These are phyloP conservation scores for Anoura caudifer DNA, from an alignment of 2,113 vertebrate genomes.

Conservation along the genomic window DNA sequence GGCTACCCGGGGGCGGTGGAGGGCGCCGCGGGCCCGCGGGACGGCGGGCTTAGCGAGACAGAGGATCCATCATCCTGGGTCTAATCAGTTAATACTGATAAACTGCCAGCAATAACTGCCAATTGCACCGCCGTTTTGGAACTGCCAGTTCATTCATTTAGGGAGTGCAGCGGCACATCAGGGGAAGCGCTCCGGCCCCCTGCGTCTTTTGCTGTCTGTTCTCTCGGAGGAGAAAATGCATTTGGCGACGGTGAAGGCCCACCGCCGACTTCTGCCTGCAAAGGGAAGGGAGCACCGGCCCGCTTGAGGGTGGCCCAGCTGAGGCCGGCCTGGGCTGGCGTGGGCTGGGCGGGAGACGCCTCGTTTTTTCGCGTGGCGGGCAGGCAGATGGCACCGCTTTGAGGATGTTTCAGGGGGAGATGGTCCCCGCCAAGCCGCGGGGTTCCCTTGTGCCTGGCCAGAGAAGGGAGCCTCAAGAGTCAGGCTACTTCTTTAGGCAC, in stretches of 20 bases:
- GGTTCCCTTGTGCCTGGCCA: background rate
- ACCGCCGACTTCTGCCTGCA: accelerated
- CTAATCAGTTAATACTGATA: slow-evolving; percentile 87
- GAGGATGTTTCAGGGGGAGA: too few species aligned
- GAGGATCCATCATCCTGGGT: slow-evolving; percentile 81
- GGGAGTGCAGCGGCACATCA: slow-evolving; percentile 60
- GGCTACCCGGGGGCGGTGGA: background rate
- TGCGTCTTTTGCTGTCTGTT: background rate
- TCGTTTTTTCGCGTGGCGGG: accelerated
- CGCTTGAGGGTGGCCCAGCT: background rate
- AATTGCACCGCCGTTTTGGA: slow-evolving; percentile 73
- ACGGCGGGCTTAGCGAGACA: slow-evolving; percentile 59
- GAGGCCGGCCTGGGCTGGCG: background rate
- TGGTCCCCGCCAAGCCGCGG: background rate
- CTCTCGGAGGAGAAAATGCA: background rate
- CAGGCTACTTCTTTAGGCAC: background rate
- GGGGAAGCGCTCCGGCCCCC: background rate
- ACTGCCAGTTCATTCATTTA: slow-evolving; percentile 80
- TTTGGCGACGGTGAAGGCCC: background rate
- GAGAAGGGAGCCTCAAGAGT: background rate
- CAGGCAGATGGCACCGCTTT: background rate
- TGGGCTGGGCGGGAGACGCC: too few species aligned
- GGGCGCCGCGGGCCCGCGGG: background rate
- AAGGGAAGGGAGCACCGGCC: background rate
- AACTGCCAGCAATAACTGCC: slow-evolving; percentile 86